These are phyloP conservation scores for Drosophila monieri DNA, from an alignment of 2,888 invertebrate species.

Conservation along the genomic window DNA sequence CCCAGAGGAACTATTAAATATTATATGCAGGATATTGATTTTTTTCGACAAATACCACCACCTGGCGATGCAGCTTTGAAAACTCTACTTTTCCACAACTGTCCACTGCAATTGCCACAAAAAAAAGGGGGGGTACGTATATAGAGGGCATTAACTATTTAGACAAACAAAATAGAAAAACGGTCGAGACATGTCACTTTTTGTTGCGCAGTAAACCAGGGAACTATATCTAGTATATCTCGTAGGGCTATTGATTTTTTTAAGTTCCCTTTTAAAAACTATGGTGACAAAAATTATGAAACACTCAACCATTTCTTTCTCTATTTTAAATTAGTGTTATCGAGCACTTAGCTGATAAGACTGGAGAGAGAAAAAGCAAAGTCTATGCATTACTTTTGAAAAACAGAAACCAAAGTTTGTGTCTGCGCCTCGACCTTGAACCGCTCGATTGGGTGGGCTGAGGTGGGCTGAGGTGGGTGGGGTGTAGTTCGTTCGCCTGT, in stretches of 20 bases:
- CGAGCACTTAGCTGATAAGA: conserved; percentile 40
- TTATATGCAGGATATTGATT: conserved; percentile 61
- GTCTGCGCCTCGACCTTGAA: conserved; percentile 60
- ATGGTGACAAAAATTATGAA: conserved; percentile 15
- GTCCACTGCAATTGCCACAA: conserved; percentile 55
- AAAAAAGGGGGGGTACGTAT: neutral
- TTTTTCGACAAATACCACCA: conserved; percentile 30
- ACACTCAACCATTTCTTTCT: conserved; percentile 23
- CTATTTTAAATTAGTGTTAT: conserved; percentile 31
- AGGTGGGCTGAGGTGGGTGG: conserved; percentile 3
- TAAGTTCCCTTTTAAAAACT: conserved; percentile 13
- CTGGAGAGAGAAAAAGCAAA: conserved; percentile 17
- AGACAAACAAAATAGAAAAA: conserved; percentile 33
- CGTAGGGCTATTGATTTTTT: conserved; percentile 68
- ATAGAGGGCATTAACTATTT: conserved; percentile 52
- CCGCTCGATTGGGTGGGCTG: conserved; percentile 44
- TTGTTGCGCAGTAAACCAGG: conserved; percentile 67
- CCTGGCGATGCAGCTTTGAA: conserved; percentile 47
- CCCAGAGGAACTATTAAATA: conserved; percentile 55
- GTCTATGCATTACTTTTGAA: conserved; percentile 38
- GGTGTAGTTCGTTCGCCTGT: conserved; percentile 13
- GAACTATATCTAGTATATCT: conserved; percentile 52
- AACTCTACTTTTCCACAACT: conserved; percentile 9
- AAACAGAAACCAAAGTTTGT: conserved; percentile 21
- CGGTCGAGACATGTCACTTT: conserved; percentile 46